These are phyloP conservation scores for Sinelater perroti DNA, from an alignment of 2,888 invertebrate genomes.

Conservation along the genomic window DNA sequence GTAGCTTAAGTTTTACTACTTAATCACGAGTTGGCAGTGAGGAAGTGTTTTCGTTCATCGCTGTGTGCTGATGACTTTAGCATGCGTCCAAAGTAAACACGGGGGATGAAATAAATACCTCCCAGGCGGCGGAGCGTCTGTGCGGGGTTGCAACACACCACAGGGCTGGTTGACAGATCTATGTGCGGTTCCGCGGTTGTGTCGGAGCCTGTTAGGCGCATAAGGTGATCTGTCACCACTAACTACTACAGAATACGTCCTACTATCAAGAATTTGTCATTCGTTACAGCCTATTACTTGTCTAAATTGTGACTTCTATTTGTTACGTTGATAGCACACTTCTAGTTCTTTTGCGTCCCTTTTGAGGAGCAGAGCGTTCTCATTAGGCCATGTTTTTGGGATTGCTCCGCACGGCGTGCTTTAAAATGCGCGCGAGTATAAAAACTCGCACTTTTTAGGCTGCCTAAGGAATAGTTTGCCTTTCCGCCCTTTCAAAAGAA, in stretches of 20 bases:
- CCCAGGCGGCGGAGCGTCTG: constrained; percentile 44
- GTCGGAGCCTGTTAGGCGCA: constrained; percentile 50
- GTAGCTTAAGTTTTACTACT: constrained; percentile 27
- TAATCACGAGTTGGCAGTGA: constrained; percentile 35
- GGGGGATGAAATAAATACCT: constrained; percentile 50
- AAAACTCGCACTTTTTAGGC: constrained; percentile 2
- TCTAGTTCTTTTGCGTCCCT: constrained; percentile 24
- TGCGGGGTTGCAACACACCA: constrained; percentile 42
- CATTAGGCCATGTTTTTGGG: constrained; percentile 22
- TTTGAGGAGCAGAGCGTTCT: constrained; percentile 22
- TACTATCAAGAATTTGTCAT: constrained; percentile 51
- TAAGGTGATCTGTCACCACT: constrained; percentile 57
- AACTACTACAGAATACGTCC: constrained; percentile 53
- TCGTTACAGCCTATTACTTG: constrained; percentile 43
- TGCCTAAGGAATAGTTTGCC: too few species aligned
- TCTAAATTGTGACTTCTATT: constrained; percentile 35
- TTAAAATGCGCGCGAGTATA: background rate
- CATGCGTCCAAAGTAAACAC: constrained; percentile 51
- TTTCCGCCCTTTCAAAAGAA: too few species aligned
- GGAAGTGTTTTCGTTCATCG: constrained; percentile 39
- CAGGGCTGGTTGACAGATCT: constrained; percentile 51
- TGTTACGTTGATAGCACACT: constrained; percentile 33
- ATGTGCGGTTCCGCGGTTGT: constrained; percentile 52
- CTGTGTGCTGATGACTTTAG: constrained; percentile 44
- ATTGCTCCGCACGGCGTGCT: constrained; percentile 9